Evolutionary conservation across 2,797 vertebrate genomes (phyloP), one percentile per base, ranked within the genome.

Genomic region (Oreonectes daqikongensis): DNA sequence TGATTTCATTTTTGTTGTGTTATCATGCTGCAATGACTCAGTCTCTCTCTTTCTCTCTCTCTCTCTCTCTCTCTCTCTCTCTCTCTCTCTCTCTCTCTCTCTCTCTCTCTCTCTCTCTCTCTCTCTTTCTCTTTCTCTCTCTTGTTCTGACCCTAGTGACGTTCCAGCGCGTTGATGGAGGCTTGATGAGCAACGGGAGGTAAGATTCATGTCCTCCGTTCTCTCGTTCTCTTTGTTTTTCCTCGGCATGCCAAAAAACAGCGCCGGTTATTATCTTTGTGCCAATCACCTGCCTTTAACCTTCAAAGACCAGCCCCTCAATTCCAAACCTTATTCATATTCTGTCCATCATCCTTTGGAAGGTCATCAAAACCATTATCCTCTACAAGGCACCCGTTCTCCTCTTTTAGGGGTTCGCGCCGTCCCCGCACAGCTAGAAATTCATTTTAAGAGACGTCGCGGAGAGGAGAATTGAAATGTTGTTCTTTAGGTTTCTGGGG

Each of bases 141-240:
- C 40, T 68, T 22, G 71, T 57, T 63, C 78, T 73, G 5, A 53
- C 75, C 65, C 53, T 79, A 99, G 97, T 99, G 85, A 99, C 97
- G 59, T 99, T 99, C 94, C 98, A 99, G 91, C 95, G 97, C 92
- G 97, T 97, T 63, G 98, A 99, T 77, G 96, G 96, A 81, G 97
- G 97, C 88, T 90, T 99, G 91, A 98, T 99, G 96, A 98, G 95
- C 94, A 99, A 99, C 75, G 98, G 98, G 91, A 99, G 96, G 98
- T 99, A 86, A 91, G 92, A 85, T 50, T 65, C 59, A 26, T 66
- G 30, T 77, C 65, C 32, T 65, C 52, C 40, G 1, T 59, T 22
- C 20, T 48, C 44, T 77, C 24, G 22, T 71, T 69, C n/a, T 17
- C 59, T 24, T n/a, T 57, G 67, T 64, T 79, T 60, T 79, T 74